These are phyloP conservation scores for Crocallis elinguaria DNA, from an alignment of 2,888 invertebrate species.

Conservation along the genomic window DNA sequence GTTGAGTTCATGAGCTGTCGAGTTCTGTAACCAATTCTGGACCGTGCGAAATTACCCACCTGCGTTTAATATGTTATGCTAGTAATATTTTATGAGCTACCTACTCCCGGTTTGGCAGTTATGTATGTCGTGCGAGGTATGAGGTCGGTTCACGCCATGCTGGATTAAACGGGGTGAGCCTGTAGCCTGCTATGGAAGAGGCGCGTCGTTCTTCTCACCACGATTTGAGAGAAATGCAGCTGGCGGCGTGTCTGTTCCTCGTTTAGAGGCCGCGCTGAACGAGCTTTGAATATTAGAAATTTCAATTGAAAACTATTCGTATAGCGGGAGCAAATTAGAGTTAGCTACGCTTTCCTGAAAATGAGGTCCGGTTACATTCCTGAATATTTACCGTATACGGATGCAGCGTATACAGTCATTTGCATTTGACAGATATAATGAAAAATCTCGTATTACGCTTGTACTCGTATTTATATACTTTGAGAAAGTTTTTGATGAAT, in stretches of 20 bases:
- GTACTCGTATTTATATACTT: no score
- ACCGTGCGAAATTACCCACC: constrained; percentile 8
- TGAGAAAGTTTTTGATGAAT: constrained; percentile 13
- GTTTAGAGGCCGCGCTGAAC: constrained; percentile 29
- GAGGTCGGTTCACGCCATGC: constrained; percentile 8
- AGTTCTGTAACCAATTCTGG: constrained; percentile 26
- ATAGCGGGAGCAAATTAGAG: constrained; percentile 6
- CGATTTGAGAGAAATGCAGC: constrained; percentile 75
- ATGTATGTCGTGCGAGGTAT: constrained; percentile 6
- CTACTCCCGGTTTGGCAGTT: neutral
- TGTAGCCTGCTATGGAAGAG: constrained; percentile 60
- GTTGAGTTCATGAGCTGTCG: constrained; percentile 20
- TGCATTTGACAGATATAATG: neutral
- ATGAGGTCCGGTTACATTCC: neutral
- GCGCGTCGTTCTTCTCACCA: constrained; percentile 45
- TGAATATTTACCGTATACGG: neutral
- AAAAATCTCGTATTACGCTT: neutral
- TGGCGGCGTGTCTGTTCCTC: constrained; percentile 51
- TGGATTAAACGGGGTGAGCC: constrained; percentile 59
- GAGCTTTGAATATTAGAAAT: constrained; percentile 33
- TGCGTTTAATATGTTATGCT: constrained; percentile 5
- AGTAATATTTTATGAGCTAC: constrained; percentile 25
- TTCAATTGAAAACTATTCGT: neutral
- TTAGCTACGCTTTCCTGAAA: constrained; percentile 8
- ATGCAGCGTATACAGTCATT: neutral